A percentile compares a stretch with the other conserved stretches of the same genome.
phyloP scores from a whole-genome alignment of 2,888 invertebrate species.

The Tineola bisselliella region DNA sequence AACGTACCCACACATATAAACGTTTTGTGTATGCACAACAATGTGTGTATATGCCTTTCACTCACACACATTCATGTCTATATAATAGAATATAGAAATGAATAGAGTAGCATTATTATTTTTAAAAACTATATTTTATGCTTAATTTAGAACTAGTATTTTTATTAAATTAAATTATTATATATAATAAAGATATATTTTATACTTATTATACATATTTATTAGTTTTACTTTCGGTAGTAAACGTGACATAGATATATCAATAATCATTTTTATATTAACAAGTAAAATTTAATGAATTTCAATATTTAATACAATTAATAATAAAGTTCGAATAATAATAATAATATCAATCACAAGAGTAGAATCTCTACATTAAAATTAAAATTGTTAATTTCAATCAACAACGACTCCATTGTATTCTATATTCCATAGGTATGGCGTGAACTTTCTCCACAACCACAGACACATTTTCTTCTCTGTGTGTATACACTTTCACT shows the following conservation, averaged over 20 bases:
- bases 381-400: not conserved
- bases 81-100: constrained; percentile 23
- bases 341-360: no score
- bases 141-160: no score
- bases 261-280: no score
- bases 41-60: constrained; percentile 53
- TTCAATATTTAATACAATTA: no score
- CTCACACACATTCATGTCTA: constrained; percentile 33
- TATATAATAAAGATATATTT: no score
- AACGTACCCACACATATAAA: constrained; percentile 36
- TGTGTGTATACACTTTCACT: constrained; percentile 61
- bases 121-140: not conserved
- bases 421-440: constrained; percentile 25
- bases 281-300: no score
- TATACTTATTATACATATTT: no score
- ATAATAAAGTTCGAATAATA: no score
- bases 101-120: constrained; percentile 26
- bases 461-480: constrained; percentile 26
- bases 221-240: no score
- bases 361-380: no score
- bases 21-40: constrained; percentile 27
- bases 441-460: constrained; percentile 49
- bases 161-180: no score
- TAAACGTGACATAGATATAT: no score
- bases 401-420: constrained; percentile 20